Evolutionary conservation across 2,888 invertebrate genomes (phyloP), one percentile per base, ranked within the genome.

Genomic region (Dioctria rufipes): DNA sequence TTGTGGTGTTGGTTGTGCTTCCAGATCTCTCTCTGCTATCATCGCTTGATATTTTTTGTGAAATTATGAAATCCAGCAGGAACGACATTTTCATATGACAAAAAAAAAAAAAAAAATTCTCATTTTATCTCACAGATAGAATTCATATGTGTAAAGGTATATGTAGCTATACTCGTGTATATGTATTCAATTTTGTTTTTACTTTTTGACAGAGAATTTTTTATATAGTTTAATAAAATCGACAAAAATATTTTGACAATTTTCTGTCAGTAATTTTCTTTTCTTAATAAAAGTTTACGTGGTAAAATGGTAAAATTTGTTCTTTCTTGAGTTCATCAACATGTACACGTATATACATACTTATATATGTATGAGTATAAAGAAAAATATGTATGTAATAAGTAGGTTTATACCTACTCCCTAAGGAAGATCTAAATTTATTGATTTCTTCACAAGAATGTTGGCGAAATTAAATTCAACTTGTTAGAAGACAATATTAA

Each of bases 391-490:
- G 25, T 25, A 25, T 25, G 25, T 25, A 25, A 25, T 25, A 25
- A 25, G 25, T 25, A 25, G 25, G 46, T 46, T 2, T 46, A 8
- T 46, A 46, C 5, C 5, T 54, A 54, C n/a, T 54, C 11, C 3
- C 54, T 4, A 4, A n/a, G 54, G 11, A 54, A 54, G n/a, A 54
- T 0, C 11, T 54, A n/a, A n/a, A 54, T 8, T 73, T 73, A 73
- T 73, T 13, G 73, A 73, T 73, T 40, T 43, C n/a, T 9, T 13
- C 58, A 40, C 6, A 40, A 13, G 42, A 13, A 73, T n/a, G 8
- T 58, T 58, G 42, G 39, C 73, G 39, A 61, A 73, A 58, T 73
- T 58, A 42, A 73, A 58, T 73, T 73, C 40, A 40, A 73, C 73
- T 73, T 73, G 73, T 58, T 54, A 58, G 25, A 73, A 42, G 58